Base-by-base conservation (phyloP, 2,113 vertebrate species). In the Terrapene triunguis region DNA sequence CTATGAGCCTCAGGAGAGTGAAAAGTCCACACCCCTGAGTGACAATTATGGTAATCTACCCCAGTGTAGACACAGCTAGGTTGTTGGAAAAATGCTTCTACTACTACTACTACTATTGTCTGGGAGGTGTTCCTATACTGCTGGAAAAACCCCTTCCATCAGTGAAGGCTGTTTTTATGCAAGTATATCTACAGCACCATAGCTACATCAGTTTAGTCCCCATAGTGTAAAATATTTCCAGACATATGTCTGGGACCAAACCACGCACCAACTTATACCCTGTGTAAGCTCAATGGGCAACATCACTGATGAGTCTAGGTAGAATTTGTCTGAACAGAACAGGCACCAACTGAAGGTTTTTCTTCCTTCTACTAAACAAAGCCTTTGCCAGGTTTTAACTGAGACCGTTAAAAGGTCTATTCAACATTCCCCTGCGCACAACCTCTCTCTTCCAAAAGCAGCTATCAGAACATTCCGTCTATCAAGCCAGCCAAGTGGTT, bases 191-290 rank as follows among this genome's bases (percentile, higher is more conserved):
- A 72, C 65, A 38, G 65, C 65, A 72, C 35, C 19, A 9, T 22
- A 69, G n/a, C 35, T 38, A 72, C 8, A 10, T 72, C n/a, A 38
- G n/a, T 72, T 5, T 72, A 38, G 65, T 72, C n/a, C 65, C 65
- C 65, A 38, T n/a, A 69, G 32, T 69, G 65, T n/a, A 69, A 21
- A 87, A 25, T 85, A 87, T 84, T 94, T 95, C 83, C 89, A 94
- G 82, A 89, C 94, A 89, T 50, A 84, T 25, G 94, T 16, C 47
- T 81, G 38, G 54, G 65, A 88, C 57, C 89, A 95, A 85, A 12
- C 44, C 93, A 2, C 48, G 80, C 89, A 87, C 76, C 59, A 94
- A 54, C 3, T 51, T 69, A 24, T 42, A 91, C 29, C 82, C 50
- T 76, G 25, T 65, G 85, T 53, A 92, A 90, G 83, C 59, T 62